Evolutionary conservation across 2,113 vertebrate species (phyloP), one percentile per base, ranked within the genome.

Genomic region (Catagonus wagneri): DNA sequence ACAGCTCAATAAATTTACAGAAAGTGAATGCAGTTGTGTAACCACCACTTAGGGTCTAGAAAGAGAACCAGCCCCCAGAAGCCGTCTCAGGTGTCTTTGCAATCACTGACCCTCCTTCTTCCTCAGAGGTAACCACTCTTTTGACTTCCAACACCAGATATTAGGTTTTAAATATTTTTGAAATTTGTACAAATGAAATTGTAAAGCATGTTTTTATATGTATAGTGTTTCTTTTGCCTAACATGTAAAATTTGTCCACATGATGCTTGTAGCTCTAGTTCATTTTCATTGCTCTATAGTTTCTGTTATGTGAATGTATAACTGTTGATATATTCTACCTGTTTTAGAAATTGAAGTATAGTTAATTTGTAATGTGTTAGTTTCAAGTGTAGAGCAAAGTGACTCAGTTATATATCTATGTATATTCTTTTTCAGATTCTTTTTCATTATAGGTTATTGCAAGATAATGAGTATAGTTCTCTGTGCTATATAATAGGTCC

Each of bases 101-200:
- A 32, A 10, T 78, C 54, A 32, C 27, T 65, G 52, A 34, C 69
- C n/a, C 10, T 83, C n/a, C 19, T 60, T 16, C 22, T 71, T 54
- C 12, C n/a, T 32, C 29, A 71, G 13, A 34, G 63, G 23, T 85
- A 72, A 79, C 14, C 4, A 39, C 19, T 44, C 19, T 83, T 91
- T 66, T 71, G 14, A 71, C 44, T 83, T 88, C 34, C 83, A 19
- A 50, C 19, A 71, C 23, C 14, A 22, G 36, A 29, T 11, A 22
- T 50, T 88, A 63, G 61, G 69, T 54, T 90, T 83, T 16, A 60
- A 3, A 27, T 54, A 4, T 11, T 89, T 83, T 88, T 61, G 68
- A 89, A 83, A 81, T 81, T 83, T 95, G 32, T 76, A 68, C 60
- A 89, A 76, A 66, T 95, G 60, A 32, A 6, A 52, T 88, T 7